Evolutionary conservation across 2,888 invertebrate species (phyloP), one percentile per base, ranked within the genome.

Genomic region (Pterostichus madidus): DNA sequence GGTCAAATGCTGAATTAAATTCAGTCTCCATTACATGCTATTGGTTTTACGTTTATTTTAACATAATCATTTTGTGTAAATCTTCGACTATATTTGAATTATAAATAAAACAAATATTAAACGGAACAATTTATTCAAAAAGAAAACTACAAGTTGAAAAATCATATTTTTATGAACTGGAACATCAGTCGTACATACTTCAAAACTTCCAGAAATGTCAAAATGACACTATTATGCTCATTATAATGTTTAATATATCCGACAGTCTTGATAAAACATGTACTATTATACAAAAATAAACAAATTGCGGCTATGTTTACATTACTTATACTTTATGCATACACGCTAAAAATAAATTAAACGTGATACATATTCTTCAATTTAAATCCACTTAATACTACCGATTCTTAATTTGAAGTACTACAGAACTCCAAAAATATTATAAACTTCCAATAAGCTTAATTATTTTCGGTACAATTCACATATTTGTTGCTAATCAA

Each of bases 231-330:
- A 56, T 10, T 35, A n/a, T n/a, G n/a, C n/a, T n/a, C n/a, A n/a
- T 56, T 24, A 56, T 56, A 17, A 4, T 17, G 10, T 56, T 24
- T 15, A 56, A 5, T 31, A 17, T 24, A 56, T 56, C 7, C 3
- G 6, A 35, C 17, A 56, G 24, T 24, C 56, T 24, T 56, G 56
- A 17, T 56, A 17, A 61, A 31, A 61, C 24, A 61, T 13, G n/a
- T 31, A 59, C 59, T 59, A 59, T 5, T 32, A n/a, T 64, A 71
- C 71, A 71, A 71, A 71, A 71, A 71, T 71, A 46, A 71, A 15
- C 15, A 53, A 53, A 46, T 17, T 11, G 11, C 17, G 71, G 46
- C 44, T 71, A 71, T 71, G 64, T 39, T 44, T 17, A 71, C 32
- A 32, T 32, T 6, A 39, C 7, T 39, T 53, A 15, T 53, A n/a